Conservation (phyloP, 1,140 invertebrate genomes). For the Drosophila bocki region DNA sequence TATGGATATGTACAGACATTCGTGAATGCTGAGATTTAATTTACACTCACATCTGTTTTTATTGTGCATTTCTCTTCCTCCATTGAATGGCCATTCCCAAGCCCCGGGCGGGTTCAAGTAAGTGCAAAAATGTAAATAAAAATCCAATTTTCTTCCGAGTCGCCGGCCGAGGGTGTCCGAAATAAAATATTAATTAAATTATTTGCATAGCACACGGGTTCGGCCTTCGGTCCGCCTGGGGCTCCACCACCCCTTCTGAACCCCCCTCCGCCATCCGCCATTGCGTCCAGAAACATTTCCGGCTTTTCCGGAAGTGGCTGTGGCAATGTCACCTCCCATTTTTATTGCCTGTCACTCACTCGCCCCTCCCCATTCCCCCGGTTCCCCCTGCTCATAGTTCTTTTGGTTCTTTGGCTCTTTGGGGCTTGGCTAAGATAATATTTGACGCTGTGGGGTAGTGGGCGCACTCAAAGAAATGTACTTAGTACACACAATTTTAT, state of each 20-base stretch:
- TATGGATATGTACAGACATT: not conserved
- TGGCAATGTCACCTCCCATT: constrained; percentile 46
- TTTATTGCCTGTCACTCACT: constrained; percentile 54
- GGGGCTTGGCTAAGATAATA: constrained; percentile 39
- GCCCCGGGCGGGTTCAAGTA: constrained; percentile 51
- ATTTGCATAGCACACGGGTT: constrained; percentile 61
- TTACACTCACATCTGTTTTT: constrained; percentile 54
- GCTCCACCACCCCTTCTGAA: constrained; percentile 5
- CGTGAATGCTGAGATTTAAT: constrained; percentile 33
- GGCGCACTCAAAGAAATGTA: constrained; percentile 12
- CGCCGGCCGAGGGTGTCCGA: constrained; percentile 18
- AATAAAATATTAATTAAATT: constrained; percentile 81
- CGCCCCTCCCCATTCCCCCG: not conserved
- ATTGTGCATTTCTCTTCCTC: constrained; percentile 32
- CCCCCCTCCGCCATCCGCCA: not conserved
- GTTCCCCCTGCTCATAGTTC: not conserved
- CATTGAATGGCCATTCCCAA: constrained; percentile 28
- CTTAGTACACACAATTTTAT: constrained; percentile 4
- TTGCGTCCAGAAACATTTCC: constrained; percentile 37
- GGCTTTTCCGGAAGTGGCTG: constrained; percentile 44
- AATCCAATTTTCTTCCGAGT: constrained; percentile 57
- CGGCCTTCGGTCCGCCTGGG: constrained; percentile 10
- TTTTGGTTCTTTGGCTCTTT: constrained; percentile 7
- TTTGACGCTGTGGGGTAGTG: constrained; percentile 21
- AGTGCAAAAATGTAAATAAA: constrained; percentile 60